Evolutionary conservation across 1,140 invertebrate genomes (phyloP), one percentile per base, ranked within the genome.

Genomic region (Caenorhabditis inopinata): DNA sequence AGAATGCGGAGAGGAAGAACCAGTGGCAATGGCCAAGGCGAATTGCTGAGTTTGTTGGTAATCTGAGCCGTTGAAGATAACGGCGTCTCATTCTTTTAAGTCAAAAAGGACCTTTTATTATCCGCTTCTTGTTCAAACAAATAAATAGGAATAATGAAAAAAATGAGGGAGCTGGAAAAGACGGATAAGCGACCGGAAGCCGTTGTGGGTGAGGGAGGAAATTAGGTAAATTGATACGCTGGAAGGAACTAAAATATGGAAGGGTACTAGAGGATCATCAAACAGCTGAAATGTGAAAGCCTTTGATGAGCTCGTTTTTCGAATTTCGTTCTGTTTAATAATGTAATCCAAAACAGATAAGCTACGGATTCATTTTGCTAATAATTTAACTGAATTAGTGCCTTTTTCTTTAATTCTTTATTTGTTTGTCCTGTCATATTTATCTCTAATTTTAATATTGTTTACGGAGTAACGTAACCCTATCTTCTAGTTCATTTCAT

Each of bases 71-170:
- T 68, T 68, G 58, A 42, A 42, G 38, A 42, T 42, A 14, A 14
- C 38, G 14, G 58, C 58, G 38, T 35, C 58, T 68, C 58, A 68
- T 68, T 68, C 58, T 68, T 68, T 68, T 38, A 14, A 68, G 58
- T 38, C 32, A 32, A 68, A 68, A 68, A 32, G 58, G 18, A 29
- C 58, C 23, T 68, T 32, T 68, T 68, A 68, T 68, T 68, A 68
- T 68, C 58, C 58, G 58, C 58, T 68, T 68, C 35, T 68, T 68
- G 58, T 68, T 68, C 58, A 68, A 68, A 68, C 58, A 68, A 68
- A 42, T 42, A 14, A 42, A 42, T 7, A 42, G 38, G 38, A 68
- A 68, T 68, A 32, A 68, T 16, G 25, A 21, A 68, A 21, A 38
- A 38, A 29, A 32, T 11, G 58, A 11, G 25, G 32, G 32, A 12